phyloP scores from a whole-genome alignment of 2,797 vertebrate species.

The Halcyon chelicuti region DNA sequence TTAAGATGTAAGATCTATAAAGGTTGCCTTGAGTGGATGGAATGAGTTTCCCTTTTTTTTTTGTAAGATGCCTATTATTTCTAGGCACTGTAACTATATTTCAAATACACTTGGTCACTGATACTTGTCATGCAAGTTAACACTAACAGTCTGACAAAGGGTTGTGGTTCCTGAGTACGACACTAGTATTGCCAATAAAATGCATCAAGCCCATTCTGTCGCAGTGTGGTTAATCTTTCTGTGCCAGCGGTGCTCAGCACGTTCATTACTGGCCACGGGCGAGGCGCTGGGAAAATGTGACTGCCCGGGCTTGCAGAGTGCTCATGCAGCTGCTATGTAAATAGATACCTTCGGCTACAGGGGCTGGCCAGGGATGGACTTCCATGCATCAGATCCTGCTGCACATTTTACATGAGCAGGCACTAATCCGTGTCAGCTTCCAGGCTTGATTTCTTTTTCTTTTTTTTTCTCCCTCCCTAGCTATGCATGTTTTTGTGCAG shows the following conservation, averaged over 20 bases:
- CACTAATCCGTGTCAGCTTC: not conserved
- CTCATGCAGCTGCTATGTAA: not conserved
- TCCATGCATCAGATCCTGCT: not conserved
- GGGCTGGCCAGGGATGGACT: not conserved
- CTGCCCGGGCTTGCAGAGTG: not conserved
- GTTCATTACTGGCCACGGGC: not conserved
- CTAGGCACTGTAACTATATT: slow-evolving; percentile 76
- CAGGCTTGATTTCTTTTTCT: not conserved
- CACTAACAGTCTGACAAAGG: slow-evolving; percentile 63
- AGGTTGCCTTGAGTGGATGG: slow-evolving; percentile 58
- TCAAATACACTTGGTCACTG: slow-evolving; percentile 70
- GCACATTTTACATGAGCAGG: not conserved
- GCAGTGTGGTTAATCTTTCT: not conserved
- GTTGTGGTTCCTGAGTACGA: slow-evolving; percentile 65
- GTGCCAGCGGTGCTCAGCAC: not conserved
- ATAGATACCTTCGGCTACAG: rapidly evolving
- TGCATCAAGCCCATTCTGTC: slow-evolving; percentile 35
- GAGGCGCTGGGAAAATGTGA: not conserved
- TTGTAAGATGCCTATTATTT: slow-evolving; percentile 75
- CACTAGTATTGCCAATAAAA: slow-evolving; percentile 73
- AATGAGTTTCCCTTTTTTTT: slow-evolving; percentile 49
- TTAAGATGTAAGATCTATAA: slow-evolving; percentile 67
- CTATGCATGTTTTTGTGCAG: not conserved
- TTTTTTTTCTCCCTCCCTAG: not conserved
- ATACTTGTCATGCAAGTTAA: slow-evolving; percentile 77